Evolutionary conservation across 2,113 vertebrate genomes (phyloP), one percentile per base, ranked within the genome.

Genomic region (Ibidorhyncha struthersii): DNA sequence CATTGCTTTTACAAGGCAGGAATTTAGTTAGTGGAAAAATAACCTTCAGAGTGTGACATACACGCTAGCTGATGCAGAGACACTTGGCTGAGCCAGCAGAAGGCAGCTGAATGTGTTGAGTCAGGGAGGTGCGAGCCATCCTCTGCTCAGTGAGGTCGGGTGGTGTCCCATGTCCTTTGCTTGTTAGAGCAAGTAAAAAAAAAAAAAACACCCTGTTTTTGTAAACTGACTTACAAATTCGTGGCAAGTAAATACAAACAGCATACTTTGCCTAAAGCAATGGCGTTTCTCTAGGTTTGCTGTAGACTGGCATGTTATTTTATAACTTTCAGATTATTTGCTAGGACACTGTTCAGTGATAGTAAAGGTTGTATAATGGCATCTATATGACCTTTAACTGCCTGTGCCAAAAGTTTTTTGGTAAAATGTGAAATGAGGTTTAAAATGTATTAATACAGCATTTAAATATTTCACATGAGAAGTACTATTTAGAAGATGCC

Each of bases 31-130:
- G n/a, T 34, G 52, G 59, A 34, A 67, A 36, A 84, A 78, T 59
- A 41, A 86, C 91, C 83, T 93, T 91, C 1, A 7, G 62, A 30
- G 53, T 0, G 40, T 36, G 81, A 30, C 7, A 47, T 1, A 3
- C 1, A 6, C 0, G 0, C 40, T 4, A 5, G 50, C 56, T 0
- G 0, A 3, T 10, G 85, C 2, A 0, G 62, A 47, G 77, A 5
- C 4, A 13, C 69, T 67, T 0, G 4, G 65, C 86, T 72, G 89
- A 93, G 91, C 40, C 74, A 58, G 89, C 91, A 81, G 70, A 40
- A 85, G 65, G 82, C 59, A 25, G 67, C 63, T 53, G 69, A 22
- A 4, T 47, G 43, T 32, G 30, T 76, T 10, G 82, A 93, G 73
- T 41, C 70, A 56, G 84, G 74, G 66, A 65, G 65, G 45, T 69